phyloP scores from a whole-genome alignment of 2,888 invertebrate species.

The Cataglyphis livida region DNA sequence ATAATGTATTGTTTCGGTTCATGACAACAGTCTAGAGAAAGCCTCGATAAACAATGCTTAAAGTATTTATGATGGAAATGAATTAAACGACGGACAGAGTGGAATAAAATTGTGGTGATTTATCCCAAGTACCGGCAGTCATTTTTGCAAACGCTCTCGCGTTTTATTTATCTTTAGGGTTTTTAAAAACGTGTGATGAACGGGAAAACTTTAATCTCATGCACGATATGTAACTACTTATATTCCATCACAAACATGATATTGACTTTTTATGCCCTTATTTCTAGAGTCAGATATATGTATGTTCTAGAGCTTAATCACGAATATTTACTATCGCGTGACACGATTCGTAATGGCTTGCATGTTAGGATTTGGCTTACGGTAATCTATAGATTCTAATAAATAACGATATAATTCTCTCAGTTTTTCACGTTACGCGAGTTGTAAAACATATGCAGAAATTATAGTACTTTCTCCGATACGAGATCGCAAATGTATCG shows the following conservation, averaged over 20 bases:
- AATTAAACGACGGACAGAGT: background rate
- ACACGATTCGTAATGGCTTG: background rate
- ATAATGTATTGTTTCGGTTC: background rate
- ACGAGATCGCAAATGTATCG: background rate
- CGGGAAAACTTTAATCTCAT: background rate
- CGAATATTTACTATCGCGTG: constrained; percentile 8
- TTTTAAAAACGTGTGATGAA: background rate
- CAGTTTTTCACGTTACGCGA: background rate
- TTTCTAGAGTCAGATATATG: background rate
- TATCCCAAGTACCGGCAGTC: too few species aligned
- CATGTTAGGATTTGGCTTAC: constrained; percentile 17
- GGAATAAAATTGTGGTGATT: background rate
- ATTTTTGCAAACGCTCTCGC: background rate
- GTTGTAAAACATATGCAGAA: background rate
- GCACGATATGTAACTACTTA: background rate
- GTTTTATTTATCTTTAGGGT: background rate
- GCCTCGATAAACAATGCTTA: background rate
- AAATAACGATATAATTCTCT: constrained; percentile 12
- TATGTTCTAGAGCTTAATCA: background rate
- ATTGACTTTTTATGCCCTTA: constrained; percentile 2
- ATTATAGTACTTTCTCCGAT: background rate
- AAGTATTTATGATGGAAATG: background rate
- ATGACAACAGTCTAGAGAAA: background rate
- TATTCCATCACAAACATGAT: background rate
- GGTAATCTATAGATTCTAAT: constrained; percentile 7